Evolutionary conservation across 2,888 invertebrate species (phyloP), one percentile per base, ranked within the genome.

Genomic region (Balanococcus diminutus): DNA sequence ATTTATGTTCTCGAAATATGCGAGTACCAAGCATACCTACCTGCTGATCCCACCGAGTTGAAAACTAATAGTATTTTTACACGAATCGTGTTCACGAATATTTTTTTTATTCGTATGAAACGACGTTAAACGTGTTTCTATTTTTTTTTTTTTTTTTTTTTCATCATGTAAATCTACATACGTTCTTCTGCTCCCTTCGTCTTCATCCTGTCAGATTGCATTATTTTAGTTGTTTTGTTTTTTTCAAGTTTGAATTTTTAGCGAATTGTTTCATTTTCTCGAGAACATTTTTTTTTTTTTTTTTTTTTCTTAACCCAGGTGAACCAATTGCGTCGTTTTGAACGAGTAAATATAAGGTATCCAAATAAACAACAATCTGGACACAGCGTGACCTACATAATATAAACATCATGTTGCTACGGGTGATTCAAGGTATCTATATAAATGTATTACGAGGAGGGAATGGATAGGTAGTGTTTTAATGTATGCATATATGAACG

Each of bases 351-450:
- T 36, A 36, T 36, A 36, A 4, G 36, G 51, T 8, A 19, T 14
- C 61, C 61, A 67, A 25, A 25, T 67, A 67, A 67, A 67, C 61
- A 67, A 67, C 61, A 25, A 67, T 67, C 61, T 67, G 61, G 61
- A 67, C 61, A 28, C 28, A 14, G 61, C 61, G 61, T 67, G 61
- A 67, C 61, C 61, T 67, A 28, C 22, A 67, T 67, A 67, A 51
- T 28, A 67, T 28, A 67, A 67, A 67, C 61, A 67, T 67, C 61
- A 28, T 28, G 61, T 67, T 67, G 61, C 28, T 28, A 67, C 22
- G 25, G 61, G 61, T 25, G 61, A 67, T 67, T 67, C 61, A 67
- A 28, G 51, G 51, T 51, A 51, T 19, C n/a, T 4, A 6, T 51
- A 51, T 5, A 4, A 4, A 5, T 51, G 51, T 19, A 8, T 8